Evolutionary conservation across 2,113 vertebrate species (phyloP).

Genomic region (Ia io): DNA sequence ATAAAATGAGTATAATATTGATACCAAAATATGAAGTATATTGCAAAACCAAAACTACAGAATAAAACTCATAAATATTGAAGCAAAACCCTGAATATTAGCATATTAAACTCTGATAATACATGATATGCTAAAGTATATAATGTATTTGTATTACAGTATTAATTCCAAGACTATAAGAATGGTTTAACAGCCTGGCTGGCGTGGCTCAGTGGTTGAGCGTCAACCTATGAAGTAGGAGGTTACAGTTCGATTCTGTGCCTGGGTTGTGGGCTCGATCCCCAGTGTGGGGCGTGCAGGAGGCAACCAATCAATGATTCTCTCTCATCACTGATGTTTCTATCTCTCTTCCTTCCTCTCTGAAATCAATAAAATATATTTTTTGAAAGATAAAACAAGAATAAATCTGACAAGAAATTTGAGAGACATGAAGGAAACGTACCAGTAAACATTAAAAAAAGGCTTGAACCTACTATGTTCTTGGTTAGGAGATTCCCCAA

Average conservation of each 20-base stretch:
- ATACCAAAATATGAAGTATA: neutral
- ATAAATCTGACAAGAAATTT: neutral
- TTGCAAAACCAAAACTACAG: neutral
- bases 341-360: too few species aligned
- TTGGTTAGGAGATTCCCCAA: neutral
- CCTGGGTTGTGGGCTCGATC: too few species aligned
- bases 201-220: too few species aligned
- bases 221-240: too few species aligned
- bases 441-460: neutral
- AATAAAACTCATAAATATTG: neutral
- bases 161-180: neutral
- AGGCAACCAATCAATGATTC: too few species aligned
- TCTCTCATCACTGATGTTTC: too few species aligned
- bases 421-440: neutral
- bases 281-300: too few species aligned
- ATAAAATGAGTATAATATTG: neutral
- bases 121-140: neutral
- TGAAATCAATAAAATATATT: too few species aligned
- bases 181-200: neutral
- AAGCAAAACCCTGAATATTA: neutral
- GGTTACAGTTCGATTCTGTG: too few species aligned
- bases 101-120: neutral
- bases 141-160: neutral
- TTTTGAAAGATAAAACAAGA: too few species aligned
- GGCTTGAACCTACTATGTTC: neutral